Evolutionary conservation across 2,888 invertebrate species (phyloP).

Genomic region (Chymomyza caudatula): DNA sequence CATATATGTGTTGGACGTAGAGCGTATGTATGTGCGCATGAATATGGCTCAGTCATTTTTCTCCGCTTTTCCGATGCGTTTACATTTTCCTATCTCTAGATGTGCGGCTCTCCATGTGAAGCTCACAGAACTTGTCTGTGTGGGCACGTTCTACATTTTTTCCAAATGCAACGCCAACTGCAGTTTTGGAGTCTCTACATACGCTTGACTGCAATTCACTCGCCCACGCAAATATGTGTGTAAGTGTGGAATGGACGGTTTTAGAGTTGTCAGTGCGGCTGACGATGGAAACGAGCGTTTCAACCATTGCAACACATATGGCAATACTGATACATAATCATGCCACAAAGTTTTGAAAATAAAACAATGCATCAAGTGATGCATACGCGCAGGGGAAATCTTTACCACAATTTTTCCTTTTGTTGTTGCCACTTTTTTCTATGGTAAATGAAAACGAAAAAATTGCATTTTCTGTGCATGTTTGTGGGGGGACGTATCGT

Average conservation of each 20-base stretch:
- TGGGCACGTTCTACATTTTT: neutral
- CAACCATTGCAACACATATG: neutral
- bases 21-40: neutral
- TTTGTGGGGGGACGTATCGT: conserved; percentile 15
- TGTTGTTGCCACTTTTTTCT: conserved; percentile 10
- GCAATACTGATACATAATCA: conserved; percentile 1
- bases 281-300: neutral
- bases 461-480: conserved; percentile 54
- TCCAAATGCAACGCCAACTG: neutral
- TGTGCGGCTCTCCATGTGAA: neutral
- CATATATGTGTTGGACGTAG: neutral
- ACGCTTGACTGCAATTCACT: neutral
- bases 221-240: neutral
- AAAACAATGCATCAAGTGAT: conserved; percentile 27
- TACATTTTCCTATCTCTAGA: no score
- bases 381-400: conserved; percentile 54
- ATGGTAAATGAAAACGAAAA: conserved; percentile 65
- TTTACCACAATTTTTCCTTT: conserved; percentile 15
- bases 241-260: neutral
- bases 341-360: neutral
- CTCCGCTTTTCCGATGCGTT: neutral
- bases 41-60: neutral
- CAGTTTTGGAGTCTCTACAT: neutral
- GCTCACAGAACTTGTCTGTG: neutral
- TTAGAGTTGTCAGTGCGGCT: neutral